Percentiles rank a stretch among this genome's conserved stretches.
Evolutionary conservation across 2,113 vertebrate genomes (phyloP).

Genomic region (Manacus vitellinus): DNA sequence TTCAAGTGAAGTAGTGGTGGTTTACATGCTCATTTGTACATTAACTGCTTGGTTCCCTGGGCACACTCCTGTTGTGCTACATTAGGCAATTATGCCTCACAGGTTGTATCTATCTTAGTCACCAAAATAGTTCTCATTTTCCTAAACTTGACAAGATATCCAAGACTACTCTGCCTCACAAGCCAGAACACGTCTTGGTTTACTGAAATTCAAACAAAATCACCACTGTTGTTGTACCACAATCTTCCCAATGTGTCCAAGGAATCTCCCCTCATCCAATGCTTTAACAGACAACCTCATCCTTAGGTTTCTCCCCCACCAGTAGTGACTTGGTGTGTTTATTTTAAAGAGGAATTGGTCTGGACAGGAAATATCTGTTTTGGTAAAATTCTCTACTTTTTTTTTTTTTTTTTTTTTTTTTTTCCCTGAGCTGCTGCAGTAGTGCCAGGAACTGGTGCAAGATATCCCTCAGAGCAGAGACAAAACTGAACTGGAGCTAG

Average conservation of each 20-base stretch:
- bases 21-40: not conserved
- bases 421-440: not conserved
- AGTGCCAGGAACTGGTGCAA: not conserved
- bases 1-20: not conserved
- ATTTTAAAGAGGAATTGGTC: not conserved
- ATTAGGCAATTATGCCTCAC: not conserved
- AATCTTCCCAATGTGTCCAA: not conserved
- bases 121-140: not conserved
- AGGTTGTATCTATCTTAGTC: not conserved
- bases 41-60: not conserved
- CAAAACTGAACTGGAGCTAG: not conserved
- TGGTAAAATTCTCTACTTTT: not conserved
- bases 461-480: not conserved
- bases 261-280: not conserved
- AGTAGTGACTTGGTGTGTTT: not conserved
- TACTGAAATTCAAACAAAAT: not conserved
- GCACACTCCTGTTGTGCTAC: not conserved
- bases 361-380: rapidly evolving
- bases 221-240: not conserved
- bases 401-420: not conserved
- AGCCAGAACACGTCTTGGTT: not conserved
- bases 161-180: not conserved
- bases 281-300: not conserved
- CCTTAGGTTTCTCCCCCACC: not conserved
- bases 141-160: not conserved